Conservation (phyloP, 2,113 vertebrate species). For the Echinops telfairi region DNA sequence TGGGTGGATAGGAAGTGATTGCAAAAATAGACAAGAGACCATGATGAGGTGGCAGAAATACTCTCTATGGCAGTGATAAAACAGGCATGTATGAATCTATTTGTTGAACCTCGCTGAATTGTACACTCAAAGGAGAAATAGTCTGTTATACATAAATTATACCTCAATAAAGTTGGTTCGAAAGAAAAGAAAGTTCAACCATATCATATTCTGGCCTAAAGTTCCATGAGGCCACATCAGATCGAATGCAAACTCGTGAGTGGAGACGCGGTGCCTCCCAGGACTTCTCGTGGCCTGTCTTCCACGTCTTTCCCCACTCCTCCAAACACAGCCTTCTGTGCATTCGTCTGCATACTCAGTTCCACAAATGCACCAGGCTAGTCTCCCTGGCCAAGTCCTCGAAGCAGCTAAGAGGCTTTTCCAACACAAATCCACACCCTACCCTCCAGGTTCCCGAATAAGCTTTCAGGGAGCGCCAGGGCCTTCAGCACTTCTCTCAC, state of each 20-base stretch:
- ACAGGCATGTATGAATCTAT: neutral
- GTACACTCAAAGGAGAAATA: neutral
- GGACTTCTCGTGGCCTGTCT: neutral
- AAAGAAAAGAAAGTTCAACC: slow-evolving; percentile 20
- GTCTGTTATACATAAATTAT: neutral
- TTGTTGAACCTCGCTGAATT: slow-evolving; percentile 43
- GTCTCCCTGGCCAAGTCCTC: neutral
- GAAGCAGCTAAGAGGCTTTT: neutral
- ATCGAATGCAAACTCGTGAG: slow-evolving; percentile 1
- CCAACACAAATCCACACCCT: neutral
- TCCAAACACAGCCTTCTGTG: neutral
- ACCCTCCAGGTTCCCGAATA: neutral
- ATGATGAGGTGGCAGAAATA: neutral
- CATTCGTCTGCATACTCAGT: neutral
- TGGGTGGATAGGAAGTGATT: no score
- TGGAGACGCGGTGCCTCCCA: neutral
- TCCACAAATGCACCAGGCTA: neutral
- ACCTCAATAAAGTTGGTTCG: neutral
- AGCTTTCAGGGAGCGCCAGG: neutral
- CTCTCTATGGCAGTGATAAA: neutral
- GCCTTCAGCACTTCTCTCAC: neutral
- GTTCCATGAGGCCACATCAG: neutral
- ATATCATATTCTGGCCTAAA: slow-evolving; percentile 23
- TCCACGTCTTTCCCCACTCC: neutral
- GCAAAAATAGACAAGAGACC: neutral